Conservation (phyloP, 2,113 vertebrate species). For the Catharus fuscescens region DNA sequence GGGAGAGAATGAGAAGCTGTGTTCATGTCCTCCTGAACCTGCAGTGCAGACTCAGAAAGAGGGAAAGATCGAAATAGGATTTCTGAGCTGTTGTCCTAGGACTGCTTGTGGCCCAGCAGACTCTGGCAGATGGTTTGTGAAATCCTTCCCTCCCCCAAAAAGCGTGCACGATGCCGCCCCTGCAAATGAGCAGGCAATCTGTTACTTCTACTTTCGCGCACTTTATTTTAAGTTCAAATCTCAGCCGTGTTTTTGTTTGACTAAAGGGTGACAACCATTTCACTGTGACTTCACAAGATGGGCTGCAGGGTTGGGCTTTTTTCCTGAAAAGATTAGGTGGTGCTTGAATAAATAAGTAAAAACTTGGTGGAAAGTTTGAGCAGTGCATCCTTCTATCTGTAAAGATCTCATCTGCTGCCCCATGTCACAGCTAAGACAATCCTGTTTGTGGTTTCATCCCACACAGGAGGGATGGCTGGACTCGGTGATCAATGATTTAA, state of each 20-base stretch:
- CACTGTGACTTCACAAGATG: neutral
- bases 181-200: constrained; percentile 55
- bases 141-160: neutral
- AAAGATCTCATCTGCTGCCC: neutral
- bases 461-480: neutral
- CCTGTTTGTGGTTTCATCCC: neutral
- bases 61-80: neutral
- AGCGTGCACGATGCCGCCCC: accelerated
- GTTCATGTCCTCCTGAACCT: neutral
- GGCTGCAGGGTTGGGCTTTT: neutral
- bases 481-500: accelerated
- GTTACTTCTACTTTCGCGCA: neutral
- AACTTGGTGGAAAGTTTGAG: neutral
- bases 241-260: neutral
- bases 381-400: neutral
- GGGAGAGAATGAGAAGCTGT: neutral
- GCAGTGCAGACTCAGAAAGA: neutral
- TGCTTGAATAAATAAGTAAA: neutral
- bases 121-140: constrained; percentile 41
- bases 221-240: constrained; percentile 4
- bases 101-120: neutral
- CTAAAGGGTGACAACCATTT: neutral
- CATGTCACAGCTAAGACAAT: accelerated
- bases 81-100: neutral
- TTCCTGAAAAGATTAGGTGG: neutral